Base-by-base conservation (phyloP, 2,888 invertebrate species). In the Cheilosia vulpina region DNA sequence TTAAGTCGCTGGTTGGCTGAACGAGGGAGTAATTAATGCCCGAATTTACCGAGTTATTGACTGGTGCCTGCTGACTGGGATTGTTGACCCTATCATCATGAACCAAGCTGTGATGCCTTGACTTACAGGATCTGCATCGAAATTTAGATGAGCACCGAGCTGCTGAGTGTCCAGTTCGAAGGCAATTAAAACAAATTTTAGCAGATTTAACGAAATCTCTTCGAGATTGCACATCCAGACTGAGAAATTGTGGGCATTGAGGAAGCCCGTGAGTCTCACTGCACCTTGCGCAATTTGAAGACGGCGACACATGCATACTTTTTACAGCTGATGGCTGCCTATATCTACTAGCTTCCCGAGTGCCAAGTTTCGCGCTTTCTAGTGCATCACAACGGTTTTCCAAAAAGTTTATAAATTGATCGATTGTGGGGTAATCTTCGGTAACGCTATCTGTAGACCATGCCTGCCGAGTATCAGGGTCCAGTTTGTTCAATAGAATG, bases 381-480 rank as follows among this genome's bases (percentile, higher is more conserved):
- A 27, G 5, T 27, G 27, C 27, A 4, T 27, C 27, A 27, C 27
- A 27, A 27, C 27, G 27, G 27, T 4, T 27, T 27, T 27, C 27
- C 27, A 27, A 27, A 27, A 27, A 27, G 27, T 4, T 27, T 4
- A 62, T 9, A 7, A 45, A 27, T 11, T 62, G 27, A 45, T 27
- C 27, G 41, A 43, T 45, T 11, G 60, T 60, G 4, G 45, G 60
- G 43, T 60, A 21, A n/a, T 55, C 53, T 55, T 55, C 53, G 15
- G 27, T 6, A 55, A 55, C 53, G 2, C 27, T 55, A 2, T 11
- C 15, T 13, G 24, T n/a, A 41, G 27, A 55, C 53, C 53, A 55
- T 31, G 24, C 7, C 21, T 31, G 24, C 17, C 27, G 53, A 31
- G 53, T 55, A 27, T 55, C 53, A 15, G 53, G 27, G n/a, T 31